phyloP scores from a whole-genome alignment of 2,888 invertebrate species.

The Aelia acuminata region DNA sequence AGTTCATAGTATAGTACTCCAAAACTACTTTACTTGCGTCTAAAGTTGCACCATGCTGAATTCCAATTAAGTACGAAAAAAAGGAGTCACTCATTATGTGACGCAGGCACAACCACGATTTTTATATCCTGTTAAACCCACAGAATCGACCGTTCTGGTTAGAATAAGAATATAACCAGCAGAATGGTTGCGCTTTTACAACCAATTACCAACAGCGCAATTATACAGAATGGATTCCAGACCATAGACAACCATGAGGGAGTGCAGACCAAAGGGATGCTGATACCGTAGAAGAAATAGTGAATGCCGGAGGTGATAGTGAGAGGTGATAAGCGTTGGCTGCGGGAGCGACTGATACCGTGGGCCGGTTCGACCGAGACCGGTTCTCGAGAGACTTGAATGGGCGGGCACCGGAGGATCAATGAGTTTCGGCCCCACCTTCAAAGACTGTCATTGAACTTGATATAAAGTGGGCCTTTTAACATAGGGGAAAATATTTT shows the following conservation, averaged over 20 bases:
- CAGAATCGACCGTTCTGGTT: too few relatives aligned
- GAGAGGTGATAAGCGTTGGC: constrained; percentile 3
- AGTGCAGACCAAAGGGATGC: neutral
- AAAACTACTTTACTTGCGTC: too few relatives aligned
- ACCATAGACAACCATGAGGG: neutral
- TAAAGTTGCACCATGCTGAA: too few relatives aligned
- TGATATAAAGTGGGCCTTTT: neutral
- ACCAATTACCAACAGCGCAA: neutral
- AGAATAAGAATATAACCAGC: too few relatives aligned
- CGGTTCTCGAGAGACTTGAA: constrained; percentile 44
- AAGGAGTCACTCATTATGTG: too few relatives aligned
- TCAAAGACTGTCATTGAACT: neutral
- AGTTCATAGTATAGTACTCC: too few relatives aligned
- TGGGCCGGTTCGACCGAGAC: neutral
- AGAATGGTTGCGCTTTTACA: neutral
- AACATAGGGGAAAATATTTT: neutral
- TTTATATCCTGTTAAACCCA: too few relatives aligned
- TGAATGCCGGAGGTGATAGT: neutral
- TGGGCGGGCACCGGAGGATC: constrained; percentile 45
- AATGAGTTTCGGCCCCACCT: constrained; percentile 29
- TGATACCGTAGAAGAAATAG: neutral
- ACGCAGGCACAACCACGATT: too few relatives aligned
- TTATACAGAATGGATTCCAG: neutral
- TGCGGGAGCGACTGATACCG: neutral
- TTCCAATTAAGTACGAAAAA: too few relatives aligned